Conservation (phyloP, 2,888 invertebrate genomes). For the Drosophila borborema region DNA sequence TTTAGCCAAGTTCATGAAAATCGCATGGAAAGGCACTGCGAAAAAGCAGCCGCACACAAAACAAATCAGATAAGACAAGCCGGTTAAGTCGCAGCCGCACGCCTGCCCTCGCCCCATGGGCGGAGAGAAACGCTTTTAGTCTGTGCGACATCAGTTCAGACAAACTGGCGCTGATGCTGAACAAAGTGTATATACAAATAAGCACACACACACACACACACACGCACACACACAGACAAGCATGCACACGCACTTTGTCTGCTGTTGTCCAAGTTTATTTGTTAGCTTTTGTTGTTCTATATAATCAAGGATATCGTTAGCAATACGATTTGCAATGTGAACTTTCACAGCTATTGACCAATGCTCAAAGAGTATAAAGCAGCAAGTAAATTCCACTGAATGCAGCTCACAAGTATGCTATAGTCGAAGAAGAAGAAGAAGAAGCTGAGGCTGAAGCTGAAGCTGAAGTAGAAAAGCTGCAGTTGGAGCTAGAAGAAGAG, state of each 20-base stretch:
- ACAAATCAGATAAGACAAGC: slow-evolving; percentile 5
- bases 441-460: background rate
- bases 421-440: background rate
- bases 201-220: background rate
- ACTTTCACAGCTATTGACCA: slow-evolving; percentile 6
- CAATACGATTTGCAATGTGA: slow-evolving; percentile 8
- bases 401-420: slow-evolving; percentile 20
- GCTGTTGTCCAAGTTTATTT: background rate
- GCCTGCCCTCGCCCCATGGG: background rate
- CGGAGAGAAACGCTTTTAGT: background rate
- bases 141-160: slow-evolving; percentile 10
- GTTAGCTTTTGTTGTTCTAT: slow-evolving; percentile 1
- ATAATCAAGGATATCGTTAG: slow-evolving; percentile 8
- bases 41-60: background rate
- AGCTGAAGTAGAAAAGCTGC: background rate
- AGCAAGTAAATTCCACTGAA: background rate
- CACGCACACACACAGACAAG: background rate
- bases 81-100: background rate
- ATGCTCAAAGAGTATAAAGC: background rate
- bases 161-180: slow-evolving; percentile 17
- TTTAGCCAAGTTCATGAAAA: background rate
- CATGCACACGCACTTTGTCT: background rate
- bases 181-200: background rate
- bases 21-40: background rate
- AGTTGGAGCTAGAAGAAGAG: background rate